These are phyloP conservation scores for Phasia obesa DNA, from an alignment of 2,888 invertebrate genomes.

Conservation along the genomic window DNA sequence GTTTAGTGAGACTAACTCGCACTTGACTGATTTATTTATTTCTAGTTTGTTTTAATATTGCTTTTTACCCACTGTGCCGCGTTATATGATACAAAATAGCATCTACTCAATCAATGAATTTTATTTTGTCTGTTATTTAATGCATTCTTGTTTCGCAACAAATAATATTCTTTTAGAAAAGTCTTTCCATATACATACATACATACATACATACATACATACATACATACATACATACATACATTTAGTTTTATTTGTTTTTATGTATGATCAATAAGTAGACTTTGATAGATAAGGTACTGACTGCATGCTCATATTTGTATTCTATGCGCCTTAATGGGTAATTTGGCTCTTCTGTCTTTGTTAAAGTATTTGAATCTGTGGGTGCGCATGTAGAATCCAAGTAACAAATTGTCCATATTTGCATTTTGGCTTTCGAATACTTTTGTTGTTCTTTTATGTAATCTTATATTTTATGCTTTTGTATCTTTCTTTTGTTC, in stretches of 20 bases:
- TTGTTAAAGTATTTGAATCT: neutral
- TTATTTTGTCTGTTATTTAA: neutral
- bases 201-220: slow-evolving; percentile 24
- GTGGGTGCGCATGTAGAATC: neutral
- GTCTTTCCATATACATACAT: slow-evolving; percentile 33
- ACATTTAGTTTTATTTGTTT: slow-evolving; percentile 25
- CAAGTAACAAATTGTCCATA: slow-evolving; percentile 30
- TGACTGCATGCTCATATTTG: neutral
- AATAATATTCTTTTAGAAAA: slow-evolving; percentile 35
- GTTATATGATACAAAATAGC: too few relatives aligned
- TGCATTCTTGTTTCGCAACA: neutral
- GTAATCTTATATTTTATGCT: slow-evolving; percentile 37
- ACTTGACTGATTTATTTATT: too few relatives aligned
- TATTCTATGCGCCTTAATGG: neutral
- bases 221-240: slow-evolving; percentile 26
- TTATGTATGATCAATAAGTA: slow-evolving; percentile 44
- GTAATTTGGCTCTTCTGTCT: slow-evolving; percentile 9
- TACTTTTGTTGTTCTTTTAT: slow-evolving; percentile 23
- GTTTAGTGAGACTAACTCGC: too few relatives aligned
- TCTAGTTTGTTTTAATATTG: too few relatives aligned
- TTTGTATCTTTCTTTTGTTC: slow-evolving; percentile 34
- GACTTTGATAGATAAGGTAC: slow-evolving; percentile 24
- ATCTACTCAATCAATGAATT: too few relatives aligned
- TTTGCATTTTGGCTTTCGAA: slow-evolving; percentile 46
- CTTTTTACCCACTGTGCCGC: too few relatives aligned